phyloP scores from a whole-genome alignment of 2,797 vertebrate genomes.

The Chromobotia macracanthus region DNA sequence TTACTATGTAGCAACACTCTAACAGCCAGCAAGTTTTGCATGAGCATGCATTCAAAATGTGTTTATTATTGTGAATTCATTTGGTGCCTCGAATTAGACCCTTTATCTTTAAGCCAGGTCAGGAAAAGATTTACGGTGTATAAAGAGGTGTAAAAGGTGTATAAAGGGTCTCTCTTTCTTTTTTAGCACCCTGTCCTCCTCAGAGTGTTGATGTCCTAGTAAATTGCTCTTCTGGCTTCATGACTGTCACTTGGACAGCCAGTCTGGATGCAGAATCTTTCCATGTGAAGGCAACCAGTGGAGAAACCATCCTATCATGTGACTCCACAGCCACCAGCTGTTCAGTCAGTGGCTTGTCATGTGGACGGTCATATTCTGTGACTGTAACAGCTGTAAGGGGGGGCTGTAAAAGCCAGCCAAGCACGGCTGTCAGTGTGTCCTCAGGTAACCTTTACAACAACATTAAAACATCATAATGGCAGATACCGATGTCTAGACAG shows the following conservation, averaged over 20 bases:
- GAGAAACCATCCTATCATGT: constrained; percentile 59
- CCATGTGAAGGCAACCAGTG: constrained; percentile 63
- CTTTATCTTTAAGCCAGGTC: background rate
- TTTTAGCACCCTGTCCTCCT: constrained; percentile 71
- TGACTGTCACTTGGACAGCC: constrained; percentile 71
- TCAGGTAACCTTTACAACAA: constrained; percentile 68
- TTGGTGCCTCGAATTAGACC: background rate
- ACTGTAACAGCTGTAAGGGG: constrained; percentile 66
- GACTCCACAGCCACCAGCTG: constrained; percentile 67
- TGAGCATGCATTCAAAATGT: no score
- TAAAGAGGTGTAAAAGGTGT: background rate
- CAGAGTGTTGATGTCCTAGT: constrained; percentile 61
- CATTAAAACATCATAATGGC: background rate
- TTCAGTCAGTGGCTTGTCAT: constrained; percentile 65
- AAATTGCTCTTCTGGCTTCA: constrained; percentile 61
- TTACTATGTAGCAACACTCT: no score
- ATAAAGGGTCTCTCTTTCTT: background rate
- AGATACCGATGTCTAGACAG: background rate
- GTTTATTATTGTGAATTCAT: background rate
- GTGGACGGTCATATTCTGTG: constrained; percentile 73
- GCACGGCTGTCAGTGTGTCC: constrained; percentile 44
- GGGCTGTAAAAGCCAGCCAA: constrained; percentile 69
- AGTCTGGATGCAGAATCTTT: constrained; percentile 69
- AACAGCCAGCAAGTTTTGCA: no score
- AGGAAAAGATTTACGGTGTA: background rate